Evolutionary conservation across 2,888 invertebrate species (phyloP).

Genomic region (Apotomis betuletana): DNA sequence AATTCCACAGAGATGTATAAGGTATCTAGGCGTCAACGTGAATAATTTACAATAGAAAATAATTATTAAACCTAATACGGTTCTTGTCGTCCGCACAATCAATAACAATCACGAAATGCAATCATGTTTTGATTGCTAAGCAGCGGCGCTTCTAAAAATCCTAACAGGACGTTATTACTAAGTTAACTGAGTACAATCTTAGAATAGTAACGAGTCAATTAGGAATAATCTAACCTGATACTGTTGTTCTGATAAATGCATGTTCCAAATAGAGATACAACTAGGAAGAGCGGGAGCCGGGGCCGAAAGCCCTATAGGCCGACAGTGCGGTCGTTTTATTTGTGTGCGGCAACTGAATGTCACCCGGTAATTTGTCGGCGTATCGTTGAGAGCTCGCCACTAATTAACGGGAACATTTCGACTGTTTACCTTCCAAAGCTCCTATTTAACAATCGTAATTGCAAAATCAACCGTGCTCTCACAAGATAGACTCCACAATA

Average conservation of each 20-base stretch:
- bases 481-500: background rate
- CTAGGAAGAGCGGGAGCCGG: conserved; percentile 5
- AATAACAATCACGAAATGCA: background rate
- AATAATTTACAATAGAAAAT: no score
- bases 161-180: no score
- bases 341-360: conserved; percentile 64
- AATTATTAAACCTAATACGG: no score
- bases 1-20: no score
- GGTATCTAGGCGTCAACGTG: no score
- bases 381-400: conserved; percentile 69
- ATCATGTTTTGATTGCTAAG: background rate
- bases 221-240: background rate
- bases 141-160: background rate
- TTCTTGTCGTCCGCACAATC: no score
- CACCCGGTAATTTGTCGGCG: conserved; percentile 70
- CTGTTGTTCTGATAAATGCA: background rate
- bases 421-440: conserved; percentile 16
- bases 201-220: no score
- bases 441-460: background rate
- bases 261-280: conserved; percentile 16
- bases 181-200: background rate
- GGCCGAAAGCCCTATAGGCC: conserved; percentile 43
- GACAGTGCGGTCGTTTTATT: conserved; percentile 58
- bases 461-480: conserved; percentile 10
- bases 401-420: conserved; percentile 73